These are phyloP conservation scores for Lateolabrax maculatus DNA, from an alignment of 2,797 vertebrate species.

Conservation along the genomic window DNA sequence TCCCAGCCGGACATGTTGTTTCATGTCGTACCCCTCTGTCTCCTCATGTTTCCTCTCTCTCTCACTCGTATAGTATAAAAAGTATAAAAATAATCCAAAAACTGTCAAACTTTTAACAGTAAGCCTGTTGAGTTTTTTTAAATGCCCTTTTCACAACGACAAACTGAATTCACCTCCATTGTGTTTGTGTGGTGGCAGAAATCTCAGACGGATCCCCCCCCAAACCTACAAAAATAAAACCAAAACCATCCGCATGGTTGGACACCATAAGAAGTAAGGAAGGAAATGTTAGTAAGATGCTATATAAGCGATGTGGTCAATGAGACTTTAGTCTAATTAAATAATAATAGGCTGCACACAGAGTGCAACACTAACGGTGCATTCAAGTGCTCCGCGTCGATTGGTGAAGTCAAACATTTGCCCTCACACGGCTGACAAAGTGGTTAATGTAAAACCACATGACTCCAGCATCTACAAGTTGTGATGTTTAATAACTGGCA, in stretches of 20 bases:
- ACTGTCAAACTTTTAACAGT: neutral
- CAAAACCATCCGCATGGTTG: neutral
- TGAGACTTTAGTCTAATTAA: neutral
- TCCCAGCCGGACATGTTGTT: too few species aligned
- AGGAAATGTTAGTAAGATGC: neutral
- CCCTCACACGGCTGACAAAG: neutral
- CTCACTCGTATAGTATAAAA: neutral
- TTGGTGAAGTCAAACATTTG: neutral
- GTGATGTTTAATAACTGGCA: neutral
- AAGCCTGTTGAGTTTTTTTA: neutral
- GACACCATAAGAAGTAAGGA: neutral
- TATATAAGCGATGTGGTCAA: too few species aligned
- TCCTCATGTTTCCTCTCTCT: neutral
- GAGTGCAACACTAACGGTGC: neutral
- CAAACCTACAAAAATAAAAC: conserved; percentile 2
- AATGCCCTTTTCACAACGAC: neutral
- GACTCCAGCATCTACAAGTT: neutral
- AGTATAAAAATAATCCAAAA: neutral
- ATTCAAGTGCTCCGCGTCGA: neutral
- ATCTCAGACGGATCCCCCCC: neutral
- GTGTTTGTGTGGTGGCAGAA: conserved; percentile 10
- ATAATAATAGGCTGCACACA: too few species aligned
- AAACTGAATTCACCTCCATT: neutral
- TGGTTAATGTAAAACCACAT: neutral
- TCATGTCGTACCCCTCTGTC: neutral